Percentiles rank a stretch among this genome's conserved stretches.
Conservation (phyloP, 2,888 invertebrate genomes). For the Steinernema scapterisci region DNA sequence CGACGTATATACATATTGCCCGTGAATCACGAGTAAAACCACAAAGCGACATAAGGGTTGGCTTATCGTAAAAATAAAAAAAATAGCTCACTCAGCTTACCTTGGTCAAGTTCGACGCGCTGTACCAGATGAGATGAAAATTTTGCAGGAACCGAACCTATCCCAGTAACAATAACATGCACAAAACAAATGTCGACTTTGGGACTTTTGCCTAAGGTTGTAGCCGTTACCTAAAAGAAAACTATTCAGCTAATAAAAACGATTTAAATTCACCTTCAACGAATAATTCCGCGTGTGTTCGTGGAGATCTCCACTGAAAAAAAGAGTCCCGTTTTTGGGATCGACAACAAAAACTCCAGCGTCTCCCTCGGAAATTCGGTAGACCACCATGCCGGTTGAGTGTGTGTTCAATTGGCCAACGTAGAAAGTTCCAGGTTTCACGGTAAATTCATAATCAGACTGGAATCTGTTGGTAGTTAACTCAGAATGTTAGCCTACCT, state of each 20-base stretch:
- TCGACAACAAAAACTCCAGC: conserved; percentile 2
- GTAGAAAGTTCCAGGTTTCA: background rate
- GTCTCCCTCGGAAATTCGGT: conserved; percentile 10
- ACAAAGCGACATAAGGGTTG: too few relatives aligned
- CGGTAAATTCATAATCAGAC: background rate
- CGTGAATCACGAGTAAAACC: too few relatives aligned
- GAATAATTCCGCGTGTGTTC: conserved; percentile 12
- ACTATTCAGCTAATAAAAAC: background rate
- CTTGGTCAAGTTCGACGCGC: background rate
- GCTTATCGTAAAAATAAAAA: too few relatives aligned
- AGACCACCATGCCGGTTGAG: background rate
- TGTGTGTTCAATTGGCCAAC: background rate
- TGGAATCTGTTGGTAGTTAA: background rate
- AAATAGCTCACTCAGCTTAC: too few relatives aligned
- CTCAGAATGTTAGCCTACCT: background rate
- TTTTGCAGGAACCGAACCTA: conserved; percentile 4
- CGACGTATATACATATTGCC: too few relatives aligned
- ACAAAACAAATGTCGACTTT: background rate
- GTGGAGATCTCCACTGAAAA: background rate
- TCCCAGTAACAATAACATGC: background rate
- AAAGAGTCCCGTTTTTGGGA: background rate
- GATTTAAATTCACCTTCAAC: background rate
- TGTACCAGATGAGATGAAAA: conserved; percentile 1
- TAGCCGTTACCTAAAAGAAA: background rate
- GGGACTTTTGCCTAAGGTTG: background rate